Base-by-base conservation (phyloP, 1,140 invertebrate genomes). In the Drosophila sp. region DNA sequence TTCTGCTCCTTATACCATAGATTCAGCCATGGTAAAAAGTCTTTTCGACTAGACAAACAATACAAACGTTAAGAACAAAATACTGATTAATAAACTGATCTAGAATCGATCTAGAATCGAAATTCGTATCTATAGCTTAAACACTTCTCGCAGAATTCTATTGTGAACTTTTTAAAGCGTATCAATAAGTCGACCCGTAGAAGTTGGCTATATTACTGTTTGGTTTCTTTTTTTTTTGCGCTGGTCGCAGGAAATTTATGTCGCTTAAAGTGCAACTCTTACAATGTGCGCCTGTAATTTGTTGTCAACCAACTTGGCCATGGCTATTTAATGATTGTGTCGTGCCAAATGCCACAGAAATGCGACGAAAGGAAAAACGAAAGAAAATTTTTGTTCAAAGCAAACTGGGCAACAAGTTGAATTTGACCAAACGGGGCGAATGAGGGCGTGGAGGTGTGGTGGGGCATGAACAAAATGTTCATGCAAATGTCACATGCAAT, bases 271-370 rank as follows among this genome's bases (percentile, higher is more conserved):
- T 87, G 83, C 83, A 89, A 80, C 83, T 82, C 81, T 80, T 84
- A 87, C 83, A 87, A 89, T 87, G 83, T 87, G 84, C 77, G 83
- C 83, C 89, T 87, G 83, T 87, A 87, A 87, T 87, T 87, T 87
- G 69, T 62, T 87, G 82, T 87, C 82, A 87, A 69, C 44, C 80
- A 83, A 58, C 79, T 87, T 87, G 83, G 83, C 83, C 80, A 71
- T 89, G 83, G 84, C 83, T 83, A 89, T 80, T 87, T 87, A 87
- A 87, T 87, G 83, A 87, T 89, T 87, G 83, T 87, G 84, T 89
- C 83, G 83, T 87, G 83, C 83, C 84, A 77, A 63, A 76, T 68
- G 54, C 54, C 65, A 58, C 58, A 17, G 50, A 23, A 63, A 57
- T 41, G 50, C 33, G 56, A 70, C 25, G 4, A 27, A 56, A 63